These are phyloP conservation scores for Cuculus canorus DNA, from an alignment of 2,797 vertebrate species.

Conservation along the genomic window DNA sequence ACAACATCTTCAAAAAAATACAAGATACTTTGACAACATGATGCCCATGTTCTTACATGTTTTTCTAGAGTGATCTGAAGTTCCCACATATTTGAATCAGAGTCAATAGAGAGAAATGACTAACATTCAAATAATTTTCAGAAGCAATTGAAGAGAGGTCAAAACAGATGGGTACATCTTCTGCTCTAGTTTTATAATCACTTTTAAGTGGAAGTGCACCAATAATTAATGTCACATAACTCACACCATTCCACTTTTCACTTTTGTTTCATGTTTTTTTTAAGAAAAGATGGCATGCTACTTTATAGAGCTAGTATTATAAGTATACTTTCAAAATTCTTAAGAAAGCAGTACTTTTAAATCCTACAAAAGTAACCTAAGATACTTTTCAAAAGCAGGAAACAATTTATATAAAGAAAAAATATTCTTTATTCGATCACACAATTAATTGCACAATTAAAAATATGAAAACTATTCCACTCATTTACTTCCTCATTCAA, in stretches of 20 bases:
- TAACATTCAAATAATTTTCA: not conserved
- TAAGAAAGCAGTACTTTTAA: not conserved
- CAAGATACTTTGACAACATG: not conserved
- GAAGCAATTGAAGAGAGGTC: not conserved
- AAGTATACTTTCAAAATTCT: not conserved
- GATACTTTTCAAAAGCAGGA: not conserved
- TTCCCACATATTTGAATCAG: not conserved
- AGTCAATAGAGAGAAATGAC: not conserved
- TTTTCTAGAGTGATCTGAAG: not conserved
- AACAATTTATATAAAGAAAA: not conserved
- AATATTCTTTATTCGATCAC: not conserved
- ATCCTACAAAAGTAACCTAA: not conserved
- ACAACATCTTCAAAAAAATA: not conserved
- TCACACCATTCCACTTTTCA: not conserved
- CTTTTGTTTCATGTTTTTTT: not conserved
- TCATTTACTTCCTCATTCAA: slow-evolving; percentile 37
- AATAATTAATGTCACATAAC: accelerated
- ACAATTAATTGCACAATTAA: not conserved
- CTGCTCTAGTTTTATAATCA: not conserved
- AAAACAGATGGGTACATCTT: not conserved
- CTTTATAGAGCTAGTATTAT: not conserved
- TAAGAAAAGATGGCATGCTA: not conserved
- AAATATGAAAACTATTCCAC: slow-evolving; percentile 22
- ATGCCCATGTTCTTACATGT: not conserved
- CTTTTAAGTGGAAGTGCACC: not conserved